Base-by-base conservation (phyloP, 2,888 invertebrate species). In the Ditula angustiorana region DNA sequence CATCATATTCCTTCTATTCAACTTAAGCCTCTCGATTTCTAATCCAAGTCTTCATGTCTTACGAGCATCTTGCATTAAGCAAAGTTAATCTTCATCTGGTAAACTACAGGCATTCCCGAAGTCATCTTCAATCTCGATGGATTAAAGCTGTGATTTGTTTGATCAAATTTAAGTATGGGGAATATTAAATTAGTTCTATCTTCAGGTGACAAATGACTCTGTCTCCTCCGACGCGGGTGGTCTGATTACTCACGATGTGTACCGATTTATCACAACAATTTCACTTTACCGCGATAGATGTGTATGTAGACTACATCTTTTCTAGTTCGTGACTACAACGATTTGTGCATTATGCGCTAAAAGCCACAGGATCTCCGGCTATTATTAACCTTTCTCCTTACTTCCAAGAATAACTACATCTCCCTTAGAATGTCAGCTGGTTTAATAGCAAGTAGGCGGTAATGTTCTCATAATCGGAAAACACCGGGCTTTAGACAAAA, bases 251-350 rank as follows among this genome's bases (percentile, higher is more conserved):
- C 73, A 67, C 68, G 73, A 74, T 78, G 78, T 76, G 71, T 69
- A 72, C 69, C 76, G 69, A 86, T 89, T 85, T 79, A 86, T 88
- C 83, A 87, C 78, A 79, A 73, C 79, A 80, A 82, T 87, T 89
- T 91, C 87, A 86, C 87, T 86, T 76, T 72, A 77, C 72, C 67
- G 66, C 65, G 66, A 71, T 71, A 69, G 69, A 73, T 69, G 71
- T 62, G 53, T 61, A 71, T 70, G 64, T 63, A 68, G 67, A 67
- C 66, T 70, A 65, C 66, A 69, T 72, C 69, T 64, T 79, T 81
- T 79, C 80, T 79, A 77, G 79, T 74, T 84, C 82, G 85, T 83
- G 83, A 83, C 80, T 76, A 47, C 30, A 47, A 13, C 55, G 61
- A 69, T 77, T 74, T 68, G 71, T 67, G 70, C 73, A 70, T 73